Base-by-base conservation (phyloP, 2,797 vertebrate species). In the Delichon dasypus region DNA sequence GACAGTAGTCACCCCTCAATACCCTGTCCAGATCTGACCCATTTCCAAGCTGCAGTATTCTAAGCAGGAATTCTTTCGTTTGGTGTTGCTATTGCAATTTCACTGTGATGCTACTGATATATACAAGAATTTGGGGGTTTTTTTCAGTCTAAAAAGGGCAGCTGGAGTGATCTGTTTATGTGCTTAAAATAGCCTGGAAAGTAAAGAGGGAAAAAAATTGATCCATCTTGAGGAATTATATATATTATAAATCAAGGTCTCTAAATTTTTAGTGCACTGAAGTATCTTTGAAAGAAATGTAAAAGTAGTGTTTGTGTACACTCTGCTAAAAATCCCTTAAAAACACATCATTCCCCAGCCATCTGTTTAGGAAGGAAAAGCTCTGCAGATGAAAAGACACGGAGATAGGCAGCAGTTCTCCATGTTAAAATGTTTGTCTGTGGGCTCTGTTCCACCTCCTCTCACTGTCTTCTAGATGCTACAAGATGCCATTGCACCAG, bases 121-220 rank as follows among this genome's bases (percentile, higher is more conserved):
- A 30, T 3, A 16, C 38, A 45, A 53, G 34, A 26, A n/a, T 53
- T 51, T 34, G 57, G 20, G 36, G 6, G 1, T 0, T 2, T 23
- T 66, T 66, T 75, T 38, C 5, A 21, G 17, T 32, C 34, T 38
- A 40, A 80, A 77, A 67, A 51, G 10, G 12, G 21, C 17, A 76
- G 30, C 10, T 61, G 21, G 2, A 65, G 9, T 15, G 29, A 64
- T 80, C 34, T 80, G 4, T 29, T 72, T 12, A 14, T 78, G 20
- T 50, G 42, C 21, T 80, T 80, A 55, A 90, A 90, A 84, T 42
- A 80, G 4, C 18, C 21, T 62, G 25, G 38, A 47, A 86, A 54
- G 4, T 30, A 65, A 47, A 68, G 47, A 61, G 34, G 45, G 10
- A 21, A 58, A 54, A 64, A 65, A 51, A 47, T 21, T 4, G 32